Base-by-base conservation (phyloP, 2,113 vertebrate species). In the Catharus fuscescens region DNA sequence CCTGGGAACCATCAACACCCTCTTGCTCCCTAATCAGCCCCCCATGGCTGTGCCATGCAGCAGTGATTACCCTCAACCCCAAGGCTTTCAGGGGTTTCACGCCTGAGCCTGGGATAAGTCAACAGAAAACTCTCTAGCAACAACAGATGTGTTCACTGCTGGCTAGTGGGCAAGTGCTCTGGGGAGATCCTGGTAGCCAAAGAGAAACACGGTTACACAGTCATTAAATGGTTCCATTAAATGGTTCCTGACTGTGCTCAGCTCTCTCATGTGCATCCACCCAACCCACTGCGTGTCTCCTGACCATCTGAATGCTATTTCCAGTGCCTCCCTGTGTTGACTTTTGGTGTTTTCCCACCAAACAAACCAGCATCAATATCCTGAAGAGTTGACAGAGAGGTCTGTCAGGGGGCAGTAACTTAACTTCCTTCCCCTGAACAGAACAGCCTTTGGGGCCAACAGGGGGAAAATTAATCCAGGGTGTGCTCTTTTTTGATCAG, bases 261-360 rank as follows among this genome's bases (percentile, higher is more conserved):
- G 21, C 44, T 78, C 67, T 77, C 77, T 88, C 64, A 67, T 26
- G 62, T 36, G 45, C 64, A 91, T 66, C 78, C 74, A 52, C 34
- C 34, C 0, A 0, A 54, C 25, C 21, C 67, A 14, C 47, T 66
- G 28, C 14, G 13, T 78, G 86, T 61, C 45, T 79, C 50, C 61
- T 3, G 2, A 60, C 76, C 85, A 70, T 70, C 40, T 92, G 88
- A 94, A 86, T 71, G 90, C 48, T 52, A 62, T 94, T 97, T 88
- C 67, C 76, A 90, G 18, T 74, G 48, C 53, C 70, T 79, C 59
- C 17, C 42, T 61, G 26, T 95, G 70, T 70, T 86, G 87, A 90
- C 44, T 95, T 95, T 45, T 60, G n/a, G 36, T 86, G 76, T 90
- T 93, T 95, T 95, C 88, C 85, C 45, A 86, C 60, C 72, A 92